Evolutionary conservation across 1,140 invertebrate species (phyloP), one percentile per base, ranked within the genome.

Genomic region (Chionoecetes opilio): DNA sequence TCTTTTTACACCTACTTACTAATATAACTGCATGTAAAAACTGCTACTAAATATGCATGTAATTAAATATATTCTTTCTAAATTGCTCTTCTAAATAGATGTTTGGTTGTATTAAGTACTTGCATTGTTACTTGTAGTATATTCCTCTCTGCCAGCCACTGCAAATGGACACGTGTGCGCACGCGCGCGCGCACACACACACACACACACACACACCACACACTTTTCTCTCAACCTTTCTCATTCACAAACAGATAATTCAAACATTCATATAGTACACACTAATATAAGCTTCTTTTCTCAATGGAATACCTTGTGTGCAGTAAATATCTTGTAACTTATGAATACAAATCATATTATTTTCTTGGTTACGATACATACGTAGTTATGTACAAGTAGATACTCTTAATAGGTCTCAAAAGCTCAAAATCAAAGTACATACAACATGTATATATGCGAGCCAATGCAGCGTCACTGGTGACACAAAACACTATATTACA

Each of bases 21-120:
- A 75, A n/a, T 75, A 26, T 75, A n/a, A 75, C 1, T 75, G n/a
- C n/a, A 75, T 75, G 21, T 75, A 75, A n/a, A 75, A 75, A 75
- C n/a, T 75, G 63, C 63, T 75, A n/a, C 63, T 75, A 75, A 75
- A 75, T 75, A n/a, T 75, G 63, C 63, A 75, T n/a, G 63, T 75
- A 75, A 75, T 75, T 75, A 75, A 75, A 75, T 75, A 75, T 75
- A 75, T 75, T 26, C 63, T 75, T 75, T 75, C 63, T 75, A 75
- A 75, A 75, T 75, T 11, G n/a, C n/a, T 75, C 63, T 75, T 26
- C n/a, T 75, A 75, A n/a, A 75, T 21, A 75, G 21, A 75, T 75
- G 63, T 75, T 17, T 75, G 63, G 63, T 17, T 75, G 63, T 75
- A 75, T 17, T 75, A 75, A 75, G 63, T 75, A 75, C 63, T 75